Evolutionary conservation across 2,888 invertebrate species (phyloP), one percentile per base, ranked within the genome.

Genomic region (Neria commutata): DNA sequence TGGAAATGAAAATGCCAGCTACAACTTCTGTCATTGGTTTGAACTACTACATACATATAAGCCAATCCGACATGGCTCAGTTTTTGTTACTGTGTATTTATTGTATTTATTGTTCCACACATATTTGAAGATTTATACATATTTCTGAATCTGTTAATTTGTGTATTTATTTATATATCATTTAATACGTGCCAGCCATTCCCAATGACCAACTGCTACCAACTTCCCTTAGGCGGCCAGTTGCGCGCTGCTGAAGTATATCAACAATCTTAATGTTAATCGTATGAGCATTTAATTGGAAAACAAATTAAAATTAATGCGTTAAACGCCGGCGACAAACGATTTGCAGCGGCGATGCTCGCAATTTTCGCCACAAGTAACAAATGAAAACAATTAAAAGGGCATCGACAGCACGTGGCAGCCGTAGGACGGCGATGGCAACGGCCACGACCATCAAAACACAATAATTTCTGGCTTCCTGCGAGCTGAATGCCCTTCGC

Each of bases 361-460:
- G 25, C 45, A 47, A 50, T 45, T n/a, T n/a, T n/a, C n/a, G n/a
- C n/a, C n/a, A n/a, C n/a, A n/a, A n/a, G n/a, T n/a, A n/a, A n/a
- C n/a, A n/a, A n/a, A 56, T 50, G 16, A 29, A 11, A 58, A 62
- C 62, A 64, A 64, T 64, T 62, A 60, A 58, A 58, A 46, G 37
- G 51, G 55, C 61, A 62, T 50, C 49, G 54, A 37, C 14, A 33
- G 24, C 62, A 62, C 62, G 62, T 61, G 62, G n/a, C 48, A 52
- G 6, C 49, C 34, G 17, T 33, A 14, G 14, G 14, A 19, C 3
- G 21, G n/a, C n/a, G n/a, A n/a, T n/a, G n/a, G n/a, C n/a, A n/a
- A 24, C 48, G 11, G 6, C 21, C 16, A 50, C 6, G 42, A 24
- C 66, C 67, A 73, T 70, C 66, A 63, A 60, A 62, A 34, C 17